phyloP scores from a whole-genome alignment of 2,113 vertebrate genomes.

The Phainopepla nitens region DNA sequence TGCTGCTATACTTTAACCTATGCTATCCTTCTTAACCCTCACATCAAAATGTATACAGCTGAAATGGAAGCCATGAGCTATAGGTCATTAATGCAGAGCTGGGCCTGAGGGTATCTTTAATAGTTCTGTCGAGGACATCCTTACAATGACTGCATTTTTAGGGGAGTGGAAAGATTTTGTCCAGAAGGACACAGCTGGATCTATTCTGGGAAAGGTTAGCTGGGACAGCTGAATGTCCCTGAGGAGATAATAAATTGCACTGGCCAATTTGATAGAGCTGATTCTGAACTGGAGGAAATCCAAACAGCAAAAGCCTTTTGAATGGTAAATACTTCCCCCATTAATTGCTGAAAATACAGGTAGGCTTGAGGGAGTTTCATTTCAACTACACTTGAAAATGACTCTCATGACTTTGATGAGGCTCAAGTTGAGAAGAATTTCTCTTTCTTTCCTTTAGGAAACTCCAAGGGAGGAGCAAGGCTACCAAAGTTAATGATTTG shows the following conservation, averaged over 20 bases:
- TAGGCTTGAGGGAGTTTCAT: slow-evolving; percentile 30
- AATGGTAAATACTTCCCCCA: slow-evolving; percentile 20
- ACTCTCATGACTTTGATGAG: slow-evolving; percentile 27
- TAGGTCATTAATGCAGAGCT: slow-evolving; percentile 54
- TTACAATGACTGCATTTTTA: slow-evolving; percentile 38
- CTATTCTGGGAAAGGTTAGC: slow-evolving; percentile 60
- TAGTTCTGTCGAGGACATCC: slow-evolving; percentile 30
- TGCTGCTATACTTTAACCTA: slow-evolving; percentile 42
- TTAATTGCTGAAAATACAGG: slow-evolving; percentile 49
- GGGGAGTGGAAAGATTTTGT: slow-evolving; percentile 41
- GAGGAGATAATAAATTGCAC: slow-evolving; percentile 56
- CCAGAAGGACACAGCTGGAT: slow-evolving; percentile 59
- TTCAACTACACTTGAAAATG: not conserved
- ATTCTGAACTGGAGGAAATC: slow-evolving; percentile 49
- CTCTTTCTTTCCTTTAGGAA: not conserved
- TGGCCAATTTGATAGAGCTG: slow-evolving; percentile 42
- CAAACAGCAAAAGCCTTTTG: slow-evolving; percentile 34
- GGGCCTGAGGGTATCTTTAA: slow-evolving; percentile 47
- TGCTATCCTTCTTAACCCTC: slow-evolving; percentile 60
- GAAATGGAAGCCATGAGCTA: slow-evolving; percentile 56
- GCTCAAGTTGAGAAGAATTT: not conserved
- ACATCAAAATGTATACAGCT: slow-evolving; percentile 51
- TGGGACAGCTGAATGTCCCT: slow-evolving; percentile 55
- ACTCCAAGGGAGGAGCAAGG: slow-evolving; percentile 14
- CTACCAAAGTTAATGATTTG: slow-evolving; percentile 22